Base-by-base conservation (phyloP, 2,113 vertebrate species). In the Notarius quadriscutis region DNA sequence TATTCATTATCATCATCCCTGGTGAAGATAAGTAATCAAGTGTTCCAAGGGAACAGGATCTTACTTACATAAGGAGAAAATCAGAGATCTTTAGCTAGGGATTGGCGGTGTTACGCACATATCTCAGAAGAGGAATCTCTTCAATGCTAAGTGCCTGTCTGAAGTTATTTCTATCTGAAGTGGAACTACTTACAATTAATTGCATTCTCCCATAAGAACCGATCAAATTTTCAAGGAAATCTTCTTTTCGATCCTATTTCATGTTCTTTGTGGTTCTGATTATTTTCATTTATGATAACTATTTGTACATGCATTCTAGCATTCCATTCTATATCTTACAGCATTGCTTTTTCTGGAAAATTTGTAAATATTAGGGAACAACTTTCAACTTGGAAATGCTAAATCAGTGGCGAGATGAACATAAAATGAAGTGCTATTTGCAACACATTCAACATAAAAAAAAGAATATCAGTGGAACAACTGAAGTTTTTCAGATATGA, bases 121-220 rank as follows among this genome's bases (percentile, higher is more conserved):
- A 58, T 67, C n/a, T 81, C 14, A 27, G 63, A 81, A 81, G n/a
- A 80, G 63, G 69, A 67, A 62, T 58, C 27, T 41, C 62, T 41
- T 50, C 18, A 50, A 80, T 69, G 51, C 72, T 86, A 80, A 80
- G 12, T 79, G 75, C 57, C 72, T 85, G 58, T 79, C 20, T 84
- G 72, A 65, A 85, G 71, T 81, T 85, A 74, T 69, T 84, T 78
- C 27, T 25, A 63, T 77, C n/a, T 82, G 67, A 63, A 85, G 87
- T 85, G 67, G 67, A 75, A 75, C 41, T 62, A 78, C 58, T 55
- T 60, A 22, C 25, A 81, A 81, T 81, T 63, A 85, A 85, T 81
- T 85, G 27, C 30, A 57, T 77, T 63, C 69, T 27, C 58, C 74
- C 10, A 20, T 69, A 82, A 82, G 77, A 85, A 53, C 53, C 72